Percentiles rank a stretch among this genome's conserved stretches.
These are phyloP conservation scores for Sicus ferrugineus DNA, from an alignment of 2,888 invertebrate species.

Conservation along the genomic window DNA sequence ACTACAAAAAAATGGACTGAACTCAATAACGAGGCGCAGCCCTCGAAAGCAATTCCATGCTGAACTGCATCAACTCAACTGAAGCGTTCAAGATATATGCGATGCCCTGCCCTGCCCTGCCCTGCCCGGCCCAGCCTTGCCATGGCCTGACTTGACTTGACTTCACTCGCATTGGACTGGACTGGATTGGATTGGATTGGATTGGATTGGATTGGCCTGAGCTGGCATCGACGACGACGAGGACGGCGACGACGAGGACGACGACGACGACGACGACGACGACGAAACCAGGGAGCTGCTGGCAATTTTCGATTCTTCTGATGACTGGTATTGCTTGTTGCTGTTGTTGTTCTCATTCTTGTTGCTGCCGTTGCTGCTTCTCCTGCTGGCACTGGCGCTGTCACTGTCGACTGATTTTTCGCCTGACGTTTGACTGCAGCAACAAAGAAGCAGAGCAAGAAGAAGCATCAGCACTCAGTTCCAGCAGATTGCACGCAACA, in stretches of 20 bases:
- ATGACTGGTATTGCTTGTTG: neutral
- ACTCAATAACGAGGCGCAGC: neutral
- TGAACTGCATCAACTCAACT: conserved; percentile 52
- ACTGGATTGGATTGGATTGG: conserved; percentile 12
- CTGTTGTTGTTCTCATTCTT: neutral
- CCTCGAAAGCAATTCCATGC: conserved; percentile 19
- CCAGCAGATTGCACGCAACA: conserved; percentile 36
- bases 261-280: no score
- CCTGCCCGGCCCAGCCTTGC: conserved; percentile 5
- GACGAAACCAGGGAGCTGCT: neutral
- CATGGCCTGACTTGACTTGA: conserved; percentile 26
- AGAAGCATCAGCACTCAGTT: conserved; percentile 17
- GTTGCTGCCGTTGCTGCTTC: neutral
- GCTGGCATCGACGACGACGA: neutral
- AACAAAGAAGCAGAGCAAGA: neutral
- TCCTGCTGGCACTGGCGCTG: neutral
- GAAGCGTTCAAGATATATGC: conserved; percentile 45
- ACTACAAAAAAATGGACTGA: conserved; percentile 3
- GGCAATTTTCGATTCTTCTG: neutral
- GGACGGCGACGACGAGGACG: no score
- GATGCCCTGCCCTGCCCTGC: conserved; percentile 22
- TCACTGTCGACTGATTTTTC: conserved; percentile 34
- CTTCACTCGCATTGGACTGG: neutral
- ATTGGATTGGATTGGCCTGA: conserved; percentile 3
- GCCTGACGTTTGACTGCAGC: conserved; percentile 35